Evolutionary conservation across 2,113 vertebrate species (phyloP).

Genomic region (Brienomyrus brachyistius): DNA sequence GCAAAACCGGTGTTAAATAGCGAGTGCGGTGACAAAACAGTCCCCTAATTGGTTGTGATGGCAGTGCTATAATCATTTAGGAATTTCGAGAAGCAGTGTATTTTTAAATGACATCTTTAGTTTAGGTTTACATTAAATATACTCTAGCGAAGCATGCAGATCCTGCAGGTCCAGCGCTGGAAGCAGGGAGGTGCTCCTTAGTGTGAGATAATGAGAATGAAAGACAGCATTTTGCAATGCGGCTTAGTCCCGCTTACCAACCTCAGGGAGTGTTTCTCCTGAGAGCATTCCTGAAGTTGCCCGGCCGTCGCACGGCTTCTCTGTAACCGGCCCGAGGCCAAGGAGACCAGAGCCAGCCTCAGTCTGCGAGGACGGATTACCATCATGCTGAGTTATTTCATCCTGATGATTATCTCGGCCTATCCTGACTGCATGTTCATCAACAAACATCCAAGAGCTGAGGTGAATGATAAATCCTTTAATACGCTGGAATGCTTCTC

Average conservation of each 20-base stretch:
- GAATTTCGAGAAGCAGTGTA: background rate
- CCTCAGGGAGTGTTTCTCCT: conserved; percentile 28
- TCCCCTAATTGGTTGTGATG: background rate
- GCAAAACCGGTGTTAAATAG: background rate
- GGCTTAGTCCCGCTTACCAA: conserved; percentile 13
- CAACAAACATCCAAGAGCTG: conserved; percentile 42
- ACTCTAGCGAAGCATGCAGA: background rate
- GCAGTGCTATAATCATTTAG: background rate
- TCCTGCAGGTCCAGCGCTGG: background rate
- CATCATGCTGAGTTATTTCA: conserved; percentile 43
- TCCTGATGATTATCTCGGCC: conserved; percentile 34
- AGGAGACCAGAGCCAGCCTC: conserved; percentile 55
- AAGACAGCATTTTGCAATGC: background rate
- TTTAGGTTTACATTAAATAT: background rate
- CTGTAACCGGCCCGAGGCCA: conserved; percentile 41
- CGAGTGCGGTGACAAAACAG: background rate
- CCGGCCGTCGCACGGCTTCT: conserved; percentile 44
- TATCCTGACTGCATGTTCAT: conserved; percentile 41
- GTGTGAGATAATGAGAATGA: background rate
- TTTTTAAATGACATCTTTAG: background rate
- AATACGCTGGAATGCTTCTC: background rate
- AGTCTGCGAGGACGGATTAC: conserved; percentile 51
- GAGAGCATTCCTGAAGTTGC: conserved; percentile 22
- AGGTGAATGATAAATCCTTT: background rate
- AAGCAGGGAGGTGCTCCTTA: background rate